Conservation (phyloP, 2,888 invertebrate species). For the Punctoribates punctum region DNA sequence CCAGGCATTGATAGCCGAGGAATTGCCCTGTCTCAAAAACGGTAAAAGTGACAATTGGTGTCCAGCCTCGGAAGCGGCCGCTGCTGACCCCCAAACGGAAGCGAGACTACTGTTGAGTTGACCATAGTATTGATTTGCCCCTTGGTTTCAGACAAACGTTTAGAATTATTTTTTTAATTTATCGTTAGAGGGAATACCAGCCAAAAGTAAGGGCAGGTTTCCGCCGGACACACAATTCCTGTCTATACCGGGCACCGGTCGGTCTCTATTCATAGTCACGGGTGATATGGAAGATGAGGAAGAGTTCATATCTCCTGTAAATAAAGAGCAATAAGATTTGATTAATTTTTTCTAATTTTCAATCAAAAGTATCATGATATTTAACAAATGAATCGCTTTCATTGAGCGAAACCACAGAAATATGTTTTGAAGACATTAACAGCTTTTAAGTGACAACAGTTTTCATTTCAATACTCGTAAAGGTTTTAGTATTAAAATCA, state of each 20-base stretch:
- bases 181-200: not conserved
- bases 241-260: not conserved
- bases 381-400: no score
- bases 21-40: conserved; percentile 15
- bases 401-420: no score
- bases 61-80: not conserved
- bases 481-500: no score
- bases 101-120: not conserved
- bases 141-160: not conserved
- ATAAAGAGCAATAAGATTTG: no score
- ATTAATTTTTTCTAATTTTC: no score
- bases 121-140: conserved; percentile 21
- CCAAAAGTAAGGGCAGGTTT: conserved; percentile 7
- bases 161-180: not conserved
- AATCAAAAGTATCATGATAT: no score
- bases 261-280: not conserved
- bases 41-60: not conserved
- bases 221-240: not conserved
- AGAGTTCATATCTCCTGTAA: conserved; percentile 12
- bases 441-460: no score
- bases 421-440: no score
- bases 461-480: no score
- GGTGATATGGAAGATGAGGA: conserved; percentile 33
- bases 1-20: conserved; percentile 37
- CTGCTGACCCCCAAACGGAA: not conserved